Evolutionary conservation across 1,140 invertebrate genomes (phyloP), one percentile per base, ranked within the genome.

Genomic region (Philopotamus ludificatus): DNA sequence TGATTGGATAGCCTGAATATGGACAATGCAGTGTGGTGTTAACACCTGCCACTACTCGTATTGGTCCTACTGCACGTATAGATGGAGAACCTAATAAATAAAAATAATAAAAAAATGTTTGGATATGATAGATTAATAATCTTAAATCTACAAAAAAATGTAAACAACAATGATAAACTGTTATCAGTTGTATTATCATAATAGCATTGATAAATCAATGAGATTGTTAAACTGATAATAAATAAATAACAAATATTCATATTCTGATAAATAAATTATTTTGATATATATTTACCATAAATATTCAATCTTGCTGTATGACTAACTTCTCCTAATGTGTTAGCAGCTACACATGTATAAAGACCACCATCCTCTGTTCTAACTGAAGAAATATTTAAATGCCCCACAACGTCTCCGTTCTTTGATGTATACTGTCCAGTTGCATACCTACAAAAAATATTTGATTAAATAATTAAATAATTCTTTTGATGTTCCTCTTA

Each of bases 1-100:
- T 81, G 73, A 95, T 87, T 65, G 94, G 93, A 81, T 90, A 93
- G 67, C 93, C 94, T 25, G 91, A 90, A 71, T 93, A 93, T 65
- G 92, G 92, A 79, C 94, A 96, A 66, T 87, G 85, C 60, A 96
- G 82, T 65, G 84, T 87, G 22, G 91, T 84, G 74, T 89, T 86
- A 59, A 86, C 81, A 47, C 90, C 91, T n/a, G 91, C 91, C 44
- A 94, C 89, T 15, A 89, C 90, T 47, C 91, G 92, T 26, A 93
- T 79, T 58, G 92, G 91, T 16, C 86, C 86, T 75, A 91, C 87
- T 65, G 84, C 85, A 68, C 91, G 82, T 47, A 94, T 89, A 63
- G 88, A 90, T 0, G 92, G 91, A 1, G 89, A 85, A 66, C 92
- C 93, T 92, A 76, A 23, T 72, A 73, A 65, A n/a, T n/a, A n/a